Evolutionary conservation across 2,888 invertebrate species (phyloP), one percentile per base, ranked within the genome.

Genomic region (Aporophyla lueneburgensis): DNA sequence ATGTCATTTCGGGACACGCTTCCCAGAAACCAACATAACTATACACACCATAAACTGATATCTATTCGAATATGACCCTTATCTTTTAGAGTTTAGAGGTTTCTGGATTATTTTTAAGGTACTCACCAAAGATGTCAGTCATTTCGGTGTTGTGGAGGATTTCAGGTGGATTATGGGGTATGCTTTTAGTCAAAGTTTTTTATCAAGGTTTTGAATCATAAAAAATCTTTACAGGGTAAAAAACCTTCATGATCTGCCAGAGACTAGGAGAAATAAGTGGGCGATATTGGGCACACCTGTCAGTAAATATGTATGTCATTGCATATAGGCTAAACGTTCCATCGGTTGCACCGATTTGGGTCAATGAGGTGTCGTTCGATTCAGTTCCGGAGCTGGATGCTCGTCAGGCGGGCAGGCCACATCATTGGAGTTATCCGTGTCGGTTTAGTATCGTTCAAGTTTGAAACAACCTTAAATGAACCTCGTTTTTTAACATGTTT

Each of bases 111-210:
- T 74, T 58, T 56, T 2, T 9, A 24, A 46, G 19, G 51, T 53
- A n/a, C 53, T 62, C 43, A 56, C 4, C 33, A 66, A 77, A 68
- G 46, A 61, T 65, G 68, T 27, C 61, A 75, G 73, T 72, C 63
- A 84, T 75, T 77, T 66, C 27, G 70, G 58, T 68, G 69, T 72
- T 54, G 53, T 74, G 69, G 59, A 81, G 70, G 74, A 81, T 77
- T 86, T 81, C 65, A 76, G 70, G 69, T 79, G 74, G 78, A 81
- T 84, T 77, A 84, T 67, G 27, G 21, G 16, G 16, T 49, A 68
- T 68, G 74, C 78, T 86, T 84, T 86, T 74, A 75, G 75, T 56
- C 49, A 51, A 62, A 0, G 33, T 1, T 49, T 67, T 59, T 54
- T 59, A 63, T 51, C 7, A 56, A 58, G 40, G 4, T 24, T n/a